phyloP scores from a whole-genome alignment of 2,113 vertebrate genomes.

The Carassius carassius region DNA sequence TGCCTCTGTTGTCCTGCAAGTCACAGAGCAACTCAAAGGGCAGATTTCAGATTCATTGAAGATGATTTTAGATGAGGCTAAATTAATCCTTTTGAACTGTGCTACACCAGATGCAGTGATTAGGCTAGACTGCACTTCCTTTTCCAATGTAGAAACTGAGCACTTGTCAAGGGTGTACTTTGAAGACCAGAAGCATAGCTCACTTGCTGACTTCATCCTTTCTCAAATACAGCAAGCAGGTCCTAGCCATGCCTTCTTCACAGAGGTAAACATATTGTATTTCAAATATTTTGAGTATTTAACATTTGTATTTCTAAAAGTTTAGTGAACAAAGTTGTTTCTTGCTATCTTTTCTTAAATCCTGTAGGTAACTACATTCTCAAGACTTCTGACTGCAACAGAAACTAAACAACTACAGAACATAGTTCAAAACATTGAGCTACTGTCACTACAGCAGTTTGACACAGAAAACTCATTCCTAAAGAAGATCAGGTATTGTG shows the following conservation, averaged over 20 bases:
- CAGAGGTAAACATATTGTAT: slow-evolving; percentile 79
- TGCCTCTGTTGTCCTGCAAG: slow-evolving; percentile 87
- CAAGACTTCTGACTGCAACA: slow-evolving; percentile 85
- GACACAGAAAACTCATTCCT: slow-evolving; percentile 91
- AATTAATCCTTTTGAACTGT: slow-evolving; percentile 81
- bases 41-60: slow-evolving; percentile 46
- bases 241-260: slow-evolving; percentile 67
- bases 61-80: slow-evolving; percentile 69
- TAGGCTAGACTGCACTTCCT: slow-evolving; percentile 71
- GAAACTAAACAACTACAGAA: slow-evolving; percentile 76
- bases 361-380: slow-evolving; percentile 91
- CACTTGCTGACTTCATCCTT: slow-evolving; percentile 81
- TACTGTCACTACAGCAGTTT: slow-evolving; percentile 90
- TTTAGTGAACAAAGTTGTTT: not conserved
- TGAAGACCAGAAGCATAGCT: slow-evolving; percentile 80
- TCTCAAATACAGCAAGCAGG: slow-evolving; percentile 60
- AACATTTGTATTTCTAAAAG: not conserved
- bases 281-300: not conserved
- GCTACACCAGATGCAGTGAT: slow-evolving; percentile 90
- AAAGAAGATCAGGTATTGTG: slow-evolving; percentile 84
- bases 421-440: slow-evolving; percentile 65
- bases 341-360: not conserved
- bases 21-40: slow-evolving; percentile 64
- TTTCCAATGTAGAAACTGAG: slow-evolving; percentile 62
- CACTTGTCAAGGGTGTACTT: slow-evolving; percentile 76